Evolutionary conservation across 1,140 invertebrate genomes (phyloP).

Genomic region (Drosophila subpulchrella): DNA sequence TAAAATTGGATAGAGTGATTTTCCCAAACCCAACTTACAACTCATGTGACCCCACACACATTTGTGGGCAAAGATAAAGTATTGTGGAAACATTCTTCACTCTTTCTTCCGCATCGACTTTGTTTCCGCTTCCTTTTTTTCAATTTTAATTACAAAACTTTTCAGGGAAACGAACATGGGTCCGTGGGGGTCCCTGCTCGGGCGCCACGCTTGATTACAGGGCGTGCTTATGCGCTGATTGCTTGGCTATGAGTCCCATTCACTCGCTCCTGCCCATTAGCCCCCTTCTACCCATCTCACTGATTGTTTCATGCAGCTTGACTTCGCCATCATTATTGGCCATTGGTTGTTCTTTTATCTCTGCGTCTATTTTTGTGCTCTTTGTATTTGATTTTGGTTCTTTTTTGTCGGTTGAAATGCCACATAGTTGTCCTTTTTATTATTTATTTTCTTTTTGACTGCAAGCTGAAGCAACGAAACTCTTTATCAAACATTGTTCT

Average conservation of each 20-base stretch:
- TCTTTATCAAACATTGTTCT: conserved; percentile 69
- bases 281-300: conserved; percentile 8
- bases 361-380: conserved; percentile 9
- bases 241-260: conserved; percentile 67
- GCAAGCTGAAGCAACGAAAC: conserved; percentile 25
- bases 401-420: conserved; percentile 27
- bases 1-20: background rate
- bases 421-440: conserved; percentile 74
- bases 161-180: conserved; percentile 22
- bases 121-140: conserved; percentile 41
- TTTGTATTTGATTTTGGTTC: conserved; percentile 50
- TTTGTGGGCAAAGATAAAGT: conserved; percentile 11
- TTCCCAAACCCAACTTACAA: background rate
- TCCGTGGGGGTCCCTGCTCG: conserved; percentile 16
- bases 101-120: conserved; percentile 44
- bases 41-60: conserved; percentile 6
- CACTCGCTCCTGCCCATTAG: conserved; percentile 27
- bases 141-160: conserved; percentile 83
- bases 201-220: conserved; percentile 75
- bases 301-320: conserved; percentile 55
- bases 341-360: conserved; percentile 53
- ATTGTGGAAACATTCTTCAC: conserved; percentile 49
- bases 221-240: conserved; percentile 81
- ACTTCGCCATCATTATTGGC: conserved; percentile 77
- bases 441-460: conserved; percentile 64